Evolutionary conservation across 2,113 vertebrate genomes (phyloP).

Genomic region (Myanophis thanlyinensis): DNA sequence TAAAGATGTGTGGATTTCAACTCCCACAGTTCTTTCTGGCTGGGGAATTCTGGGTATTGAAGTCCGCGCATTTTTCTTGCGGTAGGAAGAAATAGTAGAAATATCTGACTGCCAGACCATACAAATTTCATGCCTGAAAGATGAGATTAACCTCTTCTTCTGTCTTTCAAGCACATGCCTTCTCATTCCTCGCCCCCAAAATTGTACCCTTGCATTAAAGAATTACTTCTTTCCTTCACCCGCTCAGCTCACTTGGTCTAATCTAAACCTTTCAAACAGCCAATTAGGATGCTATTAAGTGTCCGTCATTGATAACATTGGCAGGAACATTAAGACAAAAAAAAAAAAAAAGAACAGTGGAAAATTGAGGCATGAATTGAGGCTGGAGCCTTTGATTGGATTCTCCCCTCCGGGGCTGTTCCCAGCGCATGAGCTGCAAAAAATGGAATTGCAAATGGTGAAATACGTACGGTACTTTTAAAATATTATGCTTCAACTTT

Average conservation of each 20-base stretch:
- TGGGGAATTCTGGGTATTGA: no score
- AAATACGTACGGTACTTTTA: no score
- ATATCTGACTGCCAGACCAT: neutral
- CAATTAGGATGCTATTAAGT: neutral
- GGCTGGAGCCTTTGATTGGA: no score
- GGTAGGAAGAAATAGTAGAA: no score
- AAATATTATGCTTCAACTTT: no score
- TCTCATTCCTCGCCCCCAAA: no score
- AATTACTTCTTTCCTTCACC: neutral
- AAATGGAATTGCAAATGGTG: no score
- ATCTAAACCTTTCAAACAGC: neutral
- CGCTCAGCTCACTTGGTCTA: neutral
- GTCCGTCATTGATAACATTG: neutral
- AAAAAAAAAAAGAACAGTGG: neutral
- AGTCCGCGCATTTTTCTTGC: no score
- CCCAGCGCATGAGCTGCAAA: no score
- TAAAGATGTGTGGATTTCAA: no score
- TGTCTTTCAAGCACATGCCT: neutral
- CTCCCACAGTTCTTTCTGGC: no score
- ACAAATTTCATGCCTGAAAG: neutral
- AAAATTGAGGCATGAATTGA: neutral
- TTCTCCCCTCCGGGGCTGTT: neutral
- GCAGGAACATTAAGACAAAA: no score
- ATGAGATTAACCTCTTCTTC: neutral
- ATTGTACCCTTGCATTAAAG: neutral